Base-by-base conservation (phyloP, 2,113 vertebrate species). In the Noctilio leporinus region DNA sequence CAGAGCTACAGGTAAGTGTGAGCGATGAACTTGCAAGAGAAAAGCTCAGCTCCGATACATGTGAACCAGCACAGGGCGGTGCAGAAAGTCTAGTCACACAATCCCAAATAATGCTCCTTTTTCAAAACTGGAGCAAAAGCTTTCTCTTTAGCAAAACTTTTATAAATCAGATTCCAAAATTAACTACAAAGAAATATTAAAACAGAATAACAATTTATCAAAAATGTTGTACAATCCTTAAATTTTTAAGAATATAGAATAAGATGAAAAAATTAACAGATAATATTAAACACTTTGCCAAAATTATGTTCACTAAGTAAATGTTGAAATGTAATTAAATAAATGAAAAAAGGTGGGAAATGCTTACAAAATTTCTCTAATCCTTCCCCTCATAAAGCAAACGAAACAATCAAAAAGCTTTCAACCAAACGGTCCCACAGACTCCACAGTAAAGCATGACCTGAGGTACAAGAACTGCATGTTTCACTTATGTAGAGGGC, bases 141-240 rank as follows among this genome's bases (percentile, higher is more conserved):
- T 43, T 81, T 87, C 76, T 55, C 51, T 57, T 53, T n/a, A 70
- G 62, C 43, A 93, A 77, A 96, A 85, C 55, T 67, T 83, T 95
- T 89, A 51, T 6, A 85, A 70, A 40, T 40, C 8, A 69, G n/a
- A 91, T 45, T 43, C 53, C 80, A 94, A 93, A 91, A 51, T 57
- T 89, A 93, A 76, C 53, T 78, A 80, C 20, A 51, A 69, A 76
- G 24, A 93, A 70, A 93, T 77, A 93, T 19, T 92, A 59, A 83
- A 85, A 55, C 20, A 89, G 14, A 22, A 55, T 6, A 78, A n/a
- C 2, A 92, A 95, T 81, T 86, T 82, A 75, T 9, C 6, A 40
- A 78, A 89, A 93, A 67, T 55, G 72, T 72, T 86, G 9, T 86
- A 55, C 78, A 97, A 47, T n/a, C 43, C 28, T 84, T 81, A 80